Conservation (phyloP, 1,140 invertebrate species). For the Pseudomyrmex dendroicus region DNA sequence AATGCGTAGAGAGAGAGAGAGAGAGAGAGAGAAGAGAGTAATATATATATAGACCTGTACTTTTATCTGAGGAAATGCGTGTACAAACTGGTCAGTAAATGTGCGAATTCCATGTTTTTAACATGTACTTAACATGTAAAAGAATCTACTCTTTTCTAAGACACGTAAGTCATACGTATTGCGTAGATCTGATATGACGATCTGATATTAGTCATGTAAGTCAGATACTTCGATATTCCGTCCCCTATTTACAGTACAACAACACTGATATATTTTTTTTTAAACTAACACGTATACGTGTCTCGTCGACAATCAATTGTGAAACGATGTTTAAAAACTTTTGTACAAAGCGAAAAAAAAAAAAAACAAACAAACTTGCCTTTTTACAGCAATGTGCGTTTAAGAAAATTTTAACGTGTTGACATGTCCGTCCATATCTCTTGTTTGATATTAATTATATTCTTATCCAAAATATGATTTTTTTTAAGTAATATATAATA, state of each 20-base stretch:
- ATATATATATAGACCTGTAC: no score
- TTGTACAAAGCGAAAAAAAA: background rate
- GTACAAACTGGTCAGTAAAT: no score
- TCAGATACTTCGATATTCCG: constrained; percentile 26
- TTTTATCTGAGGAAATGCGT: no score
- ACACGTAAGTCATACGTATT: constrained; percentile 14
- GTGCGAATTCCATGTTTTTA: no score
- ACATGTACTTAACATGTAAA: no score
- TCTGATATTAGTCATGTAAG: constrained; percentile 17
- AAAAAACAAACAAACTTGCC: background rate
- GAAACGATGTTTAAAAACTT: background rate
- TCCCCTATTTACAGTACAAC: constrained; percentile 31
- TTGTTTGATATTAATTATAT: constrained; percentile 23
- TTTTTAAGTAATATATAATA: no score
- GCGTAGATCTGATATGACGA: background rate
- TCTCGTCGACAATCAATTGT: constrained; percentile 14
- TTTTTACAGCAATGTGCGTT: no score
- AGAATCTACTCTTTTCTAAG: background rate
- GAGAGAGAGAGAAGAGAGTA: no score
- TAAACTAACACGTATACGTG: background rate
- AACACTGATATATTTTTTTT: constrained; percentile 9
- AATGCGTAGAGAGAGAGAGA: no score
- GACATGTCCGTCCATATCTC: constrained; percentile 37
- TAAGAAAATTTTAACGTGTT: no score
- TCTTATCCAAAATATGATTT: constrained; percentile 1